A percentile compares a stretch with the other conserved stretches of the same genome.
These are phyloP conservation scores for Neodiprion lecontei DNA, from an alignment of 1,140 invertebrate genomes.

Conservation along the genomic window DNA sequence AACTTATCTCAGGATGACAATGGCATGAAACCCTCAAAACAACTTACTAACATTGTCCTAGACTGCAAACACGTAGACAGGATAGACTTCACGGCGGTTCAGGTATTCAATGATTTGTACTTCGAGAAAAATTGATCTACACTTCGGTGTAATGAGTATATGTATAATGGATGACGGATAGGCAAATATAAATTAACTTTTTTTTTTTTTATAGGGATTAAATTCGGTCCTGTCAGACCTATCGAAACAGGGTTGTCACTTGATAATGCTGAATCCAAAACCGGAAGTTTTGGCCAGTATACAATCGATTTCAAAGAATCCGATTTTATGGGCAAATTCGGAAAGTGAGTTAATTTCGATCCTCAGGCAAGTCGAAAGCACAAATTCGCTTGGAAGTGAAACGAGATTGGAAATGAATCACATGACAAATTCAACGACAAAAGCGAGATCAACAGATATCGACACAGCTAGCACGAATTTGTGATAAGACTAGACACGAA, in stretches of 20 bases:
- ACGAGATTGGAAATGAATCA: slow-evolving; percentile 15
- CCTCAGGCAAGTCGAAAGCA: slow-evolving; percentile 28
- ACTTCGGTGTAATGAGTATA: slow-evolving; percentile 6
- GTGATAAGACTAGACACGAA: slow-evolving; percentile 13
- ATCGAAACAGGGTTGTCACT: slow-evolving; percentile 28
- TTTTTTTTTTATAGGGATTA: slow-evolving; percentile 39
- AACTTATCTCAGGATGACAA: slow-evolving; percentile 33
- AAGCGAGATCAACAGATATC: slow-evolving; percentile 8
- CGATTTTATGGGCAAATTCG: slow-evolving; percentile 29
- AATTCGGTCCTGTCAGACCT: slow-evolving; percentile 41
- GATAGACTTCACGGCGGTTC: slow-evolving; percentile 61
- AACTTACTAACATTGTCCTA: slow-evolving; percentile 48
- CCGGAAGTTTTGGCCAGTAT: slow-evolving; percentile 34
- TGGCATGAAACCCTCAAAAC: slow-evolving; percentile 28
- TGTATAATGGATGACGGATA: slow-evolving; percentile 12
- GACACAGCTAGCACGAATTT: slow-evolving; percentile 32
- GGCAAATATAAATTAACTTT: slow-evolving; percentile 13
- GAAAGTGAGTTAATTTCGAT: slow-evolving; percentile 34
- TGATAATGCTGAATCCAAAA: slow-evolving; percentile 39
- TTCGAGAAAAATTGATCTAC: slow-evolving; percentile 15
- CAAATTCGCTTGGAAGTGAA: slow-evolving; percentile 6
- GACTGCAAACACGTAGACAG: slow-evolving; percentile 58
- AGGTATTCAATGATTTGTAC: slow-evolving; percentile 44
- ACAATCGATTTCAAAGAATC: slow-evolving; percentile 34
- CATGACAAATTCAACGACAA: neutral